Conservation (phyloP, 2,888 invertebrate genomes). For the Callyntrura guangdongensis region DNA sequence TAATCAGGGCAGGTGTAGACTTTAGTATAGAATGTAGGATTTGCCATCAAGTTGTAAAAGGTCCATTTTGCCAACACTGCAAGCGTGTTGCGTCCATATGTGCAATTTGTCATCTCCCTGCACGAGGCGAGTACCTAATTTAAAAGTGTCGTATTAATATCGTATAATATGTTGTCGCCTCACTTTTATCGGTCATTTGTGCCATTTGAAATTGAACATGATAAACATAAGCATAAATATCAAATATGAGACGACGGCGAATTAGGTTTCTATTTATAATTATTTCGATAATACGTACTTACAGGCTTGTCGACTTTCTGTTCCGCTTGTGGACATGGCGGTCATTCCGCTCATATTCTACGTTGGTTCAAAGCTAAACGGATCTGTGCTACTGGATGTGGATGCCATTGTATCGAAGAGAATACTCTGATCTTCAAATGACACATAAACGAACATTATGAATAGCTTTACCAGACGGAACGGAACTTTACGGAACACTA, state of each 20-base stretch:
- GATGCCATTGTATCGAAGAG: slow-evolving; percentile 94
- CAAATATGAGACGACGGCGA: too few species aligned
- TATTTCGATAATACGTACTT: slow-evolving; percentile 58
- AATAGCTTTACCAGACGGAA: too few species aligned
- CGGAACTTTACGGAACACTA: too few species aligned
- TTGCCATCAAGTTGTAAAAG: slow-evolving; percentile 89
- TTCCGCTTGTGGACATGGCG: slow-evolving; percentile 96
- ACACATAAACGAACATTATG: neutral
- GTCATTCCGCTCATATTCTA: slow-evolving; percentile 94
- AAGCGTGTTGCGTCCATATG: slow-evolving; percentile 92
- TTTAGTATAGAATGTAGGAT: slow-evolving; percentile 91
- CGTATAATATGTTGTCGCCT: neutral
- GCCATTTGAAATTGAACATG: too few species aligned
- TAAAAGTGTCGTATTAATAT: neutral
- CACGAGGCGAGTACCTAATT: neutral
- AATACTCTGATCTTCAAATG: slow-evolving; percentile 86
- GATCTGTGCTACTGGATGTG: slow-evolving; percentile 96
- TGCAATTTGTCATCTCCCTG: slow-evolving; percentile 89
- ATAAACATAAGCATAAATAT: too few species aligned
- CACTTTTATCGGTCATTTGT: too few species aligned
- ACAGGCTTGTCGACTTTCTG: slow-evolving; percentile 91
- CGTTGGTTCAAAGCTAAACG: slow-evolving; percentile 93
- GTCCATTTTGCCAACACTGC: slow-evolving; percentile 90
- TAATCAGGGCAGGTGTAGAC: slow-evolving; percentile 90
- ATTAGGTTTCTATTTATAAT: neutral